A percentile compares a stretch with the other conserved stretches of the same genome.
Conservation (phyloP, 2,113 vertebrate species). For the Zootoca vivipara region DNA sequence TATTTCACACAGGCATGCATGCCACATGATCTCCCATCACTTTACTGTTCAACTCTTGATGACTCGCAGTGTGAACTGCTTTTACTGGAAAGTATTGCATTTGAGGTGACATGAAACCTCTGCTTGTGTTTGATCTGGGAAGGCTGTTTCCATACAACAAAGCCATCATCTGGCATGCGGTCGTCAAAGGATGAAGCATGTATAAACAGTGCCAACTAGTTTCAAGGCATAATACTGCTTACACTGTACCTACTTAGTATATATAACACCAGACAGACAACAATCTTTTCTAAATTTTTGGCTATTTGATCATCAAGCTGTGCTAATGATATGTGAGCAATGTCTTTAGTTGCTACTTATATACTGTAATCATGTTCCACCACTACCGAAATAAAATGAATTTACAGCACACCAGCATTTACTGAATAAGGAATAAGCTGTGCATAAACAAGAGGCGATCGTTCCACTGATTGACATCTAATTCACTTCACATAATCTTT, state of each 20-base stretch:
- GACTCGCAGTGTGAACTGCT: neutral
- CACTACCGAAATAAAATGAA: neutral
- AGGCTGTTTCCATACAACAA: neutral
- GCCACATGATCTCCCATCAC: neutral
- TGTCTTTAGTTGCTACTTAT: neutral
- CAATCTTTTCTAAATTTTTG: neutral
- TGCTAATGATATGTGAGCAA: neutral
- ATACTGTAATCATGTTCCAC: neutral
- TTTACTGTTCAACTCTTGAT: neutral
- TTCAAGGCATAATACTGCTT: neutral
- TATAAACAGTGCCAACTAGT: neutral
- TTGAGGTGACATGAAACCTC: neutral
- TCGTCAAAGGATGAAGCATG: neutral
- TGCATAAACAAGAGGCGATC: neutral
- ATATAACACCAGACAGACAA: neutral
- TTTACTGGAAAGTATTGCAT: neutral
- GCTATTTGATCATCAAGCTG: neutral
- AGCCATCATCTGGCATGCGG: neutral
- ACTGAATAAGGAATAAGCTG: neutral
- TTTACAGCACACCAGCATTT: neutral
- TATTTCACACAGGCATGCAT: neutral
- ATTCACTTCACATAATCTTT: neutral
- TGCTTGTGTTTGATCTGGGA: neutral
- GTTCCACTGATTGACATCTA: neutral
- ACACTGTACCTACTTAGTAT: neutral